Percentiles rank a stretch among this genome's conserved stretches.
Conservation (phyloP, 2,888 invertebrate genomes). For the Hartigia nigra region DNA sequence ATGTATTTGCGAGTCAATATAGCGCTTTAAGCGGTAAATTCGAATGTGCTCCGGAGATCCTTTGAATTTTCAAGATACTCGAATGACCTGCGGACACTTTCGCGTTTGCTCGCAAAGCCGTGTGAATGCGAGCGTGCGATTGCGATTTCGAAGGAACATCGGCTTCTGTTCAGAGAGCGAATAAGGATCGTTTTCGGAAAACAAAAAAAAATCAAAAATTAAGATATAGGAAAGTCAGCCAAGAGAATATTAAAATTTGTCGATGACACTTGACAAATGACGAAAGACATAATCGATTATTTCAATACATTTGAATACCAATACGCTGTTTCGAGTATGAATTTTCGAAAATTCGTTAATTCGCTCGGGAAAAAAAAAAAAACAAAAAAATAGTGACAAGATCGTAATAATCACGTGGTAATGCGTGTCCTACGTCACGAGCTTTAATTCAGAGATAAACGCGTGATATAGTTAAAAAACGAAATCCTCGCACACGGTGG, state of each 20-base stretch:
- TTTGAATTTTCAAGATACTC: not conserved
- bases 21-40: not conserved
- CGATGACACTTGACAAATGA: not conserved
- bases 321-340: slow-evolving; percentile 40
- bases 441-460: not conserved
- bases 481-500: not conserved
- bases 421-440: not conserved
- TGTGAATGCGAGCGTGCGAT: slow-evolving; percentile 49
- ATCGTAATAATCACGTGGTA: not conserved
- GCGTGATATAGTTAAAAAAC: not conserved
- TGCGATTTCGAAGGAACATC: slow-evolving; percentile 29
- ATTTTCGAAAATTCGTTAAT: not conserved
- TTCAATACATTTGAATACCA: slow-evolving; percentile 65
- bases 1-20: slow-evolving; percentile 25
- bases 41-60: not conserved
- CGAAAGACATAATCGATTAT: slow-evolving; percentile 25
- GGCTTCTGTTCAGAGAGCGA: not conserved
- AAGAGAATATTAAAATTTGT: slow-evolving; percentile 13
- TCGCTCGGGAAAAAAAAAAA: not conserved
- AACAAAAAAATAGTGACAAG: no score
- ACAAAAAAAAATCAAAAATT: slow-evolving; percentile 20
- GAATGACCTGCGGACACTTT: not conserved
- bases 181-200: slow-evolving; percentile 12
- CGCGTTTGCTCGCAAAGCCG: slow-evolving; percentile 24
- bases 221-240: slow-evolving; percentile 10